These are phyloP conservation scores for Zaprionus taronus DNA, from an alignment of 1,140 invertebrate genomes.

Conservation along the genomic window DNA sequence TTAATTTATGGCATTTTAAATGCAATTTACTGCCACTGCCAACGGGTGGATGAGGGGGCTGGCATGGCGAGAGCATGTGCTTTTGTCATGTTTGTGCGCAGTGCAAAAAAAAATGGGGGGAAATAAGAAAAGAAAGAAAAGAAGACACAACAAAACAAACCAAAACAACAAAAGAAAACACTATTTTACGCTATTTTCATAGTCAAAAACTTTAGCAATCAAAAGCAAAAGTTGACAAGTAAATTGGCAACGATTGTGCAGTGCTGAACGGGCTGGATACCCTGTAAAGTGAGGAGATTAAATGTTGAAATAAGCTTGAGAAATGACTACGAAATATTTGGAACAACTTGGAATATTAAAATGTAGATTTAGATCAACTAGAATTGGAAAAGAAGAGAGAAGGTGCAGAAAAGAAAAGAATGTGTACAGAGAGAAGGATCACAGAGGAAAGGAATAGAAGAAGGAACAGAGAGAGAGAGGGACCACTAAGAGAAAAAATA, in stretches of 20 bases:
- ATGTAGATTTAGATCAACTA: background rate
- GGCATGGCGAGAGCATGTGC: background rate
- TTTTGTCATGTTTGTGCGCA: constrained; percentile 23
- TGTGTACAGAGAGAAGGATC: background rate
- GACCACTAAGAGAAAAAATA: too few relatives aligned
- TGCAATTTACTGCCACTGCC: constrained; percentile 70
- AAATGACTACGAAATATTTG: background rate
- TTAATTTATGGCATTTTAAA: constrained; percentile 80
- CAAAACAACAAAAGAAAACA: constrained; percentile 5
- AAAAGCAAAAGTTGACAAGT: constrained; percentile 15
- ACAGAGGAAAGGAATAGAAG: background rate
- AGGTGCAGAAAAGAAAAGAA: background rate
- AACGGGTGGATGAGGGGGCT: background rate
- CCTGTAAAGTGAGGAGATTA: background rate
- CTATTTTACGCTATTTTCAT: constrained; percentile 37
- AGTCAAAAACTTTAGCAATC: constrained; percentile 56
- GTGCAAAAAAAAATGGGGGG: constrained; percentile 22
- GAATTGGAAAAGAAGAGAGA: background rate
- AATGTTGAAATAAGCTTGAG: too few relatives aligned
- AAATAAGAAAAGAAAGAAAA: background rate
- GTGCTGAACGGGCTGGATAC: background rate
- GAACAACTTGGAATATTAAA: background rate
- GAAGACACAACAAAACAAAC: background rate
- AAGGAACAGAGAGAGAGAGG: too few relatives aligned
- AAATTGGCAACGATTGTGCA: background rate